Evolutionary conservation across 2,888 invertebrate genomes (phyloP).

Genomic region (Nymphalis c-album): DNA sequence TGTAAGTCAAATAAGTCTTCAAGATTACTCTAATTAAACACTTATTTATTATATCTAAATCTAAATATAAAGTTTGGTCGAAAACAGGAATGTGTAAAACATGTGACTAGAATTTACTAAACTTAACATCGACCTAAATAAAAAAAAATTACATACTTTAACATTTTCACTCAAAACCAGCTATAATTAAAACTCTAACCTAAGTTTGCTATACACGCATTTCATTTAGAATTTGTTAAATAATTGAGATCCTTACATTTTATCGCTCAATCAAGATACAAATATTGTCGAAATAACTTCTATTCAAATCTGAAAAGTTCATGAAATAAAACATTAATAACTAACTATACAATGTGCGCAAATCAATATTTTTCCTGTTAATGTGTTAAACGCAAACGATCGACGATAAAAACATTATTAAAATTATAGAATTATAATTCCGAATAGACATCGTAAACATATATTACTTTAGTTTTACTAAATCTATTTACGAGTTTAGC

Average conservation of each 20-base stretch:
- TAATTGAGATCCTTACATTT: slow-evolving; percentile 67
- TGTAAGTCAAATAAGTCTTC: slow-evolving; percentile 35
- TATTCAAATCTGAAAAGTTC: slow-evolving; percentile 14
- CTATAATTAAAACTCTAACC: slow-evolving; percentile 48
- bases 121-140: slow-evolving; percentile 79
- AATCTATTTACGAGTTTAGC: too few relatives aligned
- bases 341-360: slow-evolving; percentile 6
- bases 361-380: background rate
- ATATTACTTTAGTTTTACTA: too few relatives aligned
- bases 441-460: too few relatives aligned
- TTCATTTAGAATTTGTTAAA: slow-evolving; percentile 55
- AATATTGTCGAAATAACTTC: slow-evolving; percentile 19
- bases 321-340: slow-evolving; percentile 18
- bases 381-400: slow-evolving; percentile 3
- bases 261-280: slow-evolving; percentile 25
- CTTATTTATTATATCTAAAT: slow-evolving; percentile 46
- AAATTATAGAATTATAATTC: too few relatives aligned
- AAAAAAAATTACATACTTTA: slow-evolving; percentile 69
- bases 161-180: slow-evolving; percentile 63
- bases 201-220: slow-evolving; percentile 41
- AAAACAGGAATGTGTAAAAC: slow-evolving; percentile 81
- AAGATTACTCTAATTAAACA: slow-evolving; percentile 42
- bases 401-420: background rate
- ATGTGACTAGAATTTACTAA: slow-evolving; percentile 81
- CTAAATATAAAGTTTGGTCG: slow-evolving; percentile 75